These are phyloP conservation scores for Hybos culiciformis DNA, from an alignment of 2,888 invertebrate species.

Conservation along the genomic window DNA sequence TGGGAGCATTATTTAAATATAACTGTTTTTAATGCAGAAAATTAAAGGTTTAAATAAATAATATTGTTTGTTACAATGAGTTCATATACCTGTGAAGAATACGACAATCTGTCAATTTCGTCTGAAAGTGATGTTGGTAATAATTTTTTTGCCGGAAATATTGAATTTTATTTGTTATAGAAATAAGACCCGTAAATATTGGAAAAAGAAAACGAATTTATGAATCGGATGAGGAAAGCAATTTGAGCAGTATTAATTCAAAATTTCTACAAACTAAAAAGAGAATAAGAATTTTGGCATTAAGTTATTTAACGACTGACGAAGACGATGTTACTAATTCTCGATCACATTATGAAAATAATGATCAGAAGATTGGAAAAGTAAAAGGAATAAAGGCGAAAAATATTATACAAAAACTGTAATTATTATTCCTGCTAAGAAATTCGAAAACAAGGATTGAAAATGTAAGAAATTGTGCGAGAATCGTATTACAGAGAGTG, in stretches of 20 bases:
- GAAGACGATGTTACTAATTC: conserved; percentile 7
- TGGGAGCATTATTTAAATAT: conserved; percentile 6
- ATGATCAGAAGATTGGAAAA: conserved; percentile 9
- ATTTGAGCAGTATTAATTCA: conserved; percentile 10
- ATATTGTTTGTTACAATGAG: conserved; percentile 4
- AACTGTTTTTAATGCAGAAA: conserved; percentile 4
- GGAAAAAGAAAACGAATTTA: conserved; percentile 6
- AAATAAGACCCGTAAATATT: conserved; percentile 7
- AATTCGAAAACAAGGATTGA: background rate
- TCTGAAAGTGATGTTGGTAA: conserved; percentile 4
- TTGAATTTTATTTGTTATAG: conserved; percentile 7
- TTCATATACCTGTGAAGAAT: conserved; percentile 5
- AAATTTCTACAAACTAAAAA: conserved; percentile 7
- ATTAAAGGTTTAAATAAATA: background rate
- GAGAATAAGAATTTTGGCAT: conserved; percentile 8
- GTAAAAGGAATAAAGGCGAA: background rate
- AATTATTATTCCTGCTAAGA: background rate
- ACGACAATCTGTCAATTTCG: conserved; percentile 4
- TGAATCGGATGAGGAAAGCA: conserved; percentile 5
- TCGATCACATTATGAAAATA: conserved; percentile 10
- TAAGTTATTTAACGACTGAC: conserved; percentile 8
- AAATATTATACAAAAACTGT: background rate
- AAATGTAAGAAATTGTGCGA: background rate
- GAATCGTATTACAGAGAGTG: background rate
- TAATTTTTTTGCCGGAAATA: conserved; percentile 4